phyloP scores from a whole-genome alignment of 1,140 invertebrate species.

The Apis laboriosa region DNA sequence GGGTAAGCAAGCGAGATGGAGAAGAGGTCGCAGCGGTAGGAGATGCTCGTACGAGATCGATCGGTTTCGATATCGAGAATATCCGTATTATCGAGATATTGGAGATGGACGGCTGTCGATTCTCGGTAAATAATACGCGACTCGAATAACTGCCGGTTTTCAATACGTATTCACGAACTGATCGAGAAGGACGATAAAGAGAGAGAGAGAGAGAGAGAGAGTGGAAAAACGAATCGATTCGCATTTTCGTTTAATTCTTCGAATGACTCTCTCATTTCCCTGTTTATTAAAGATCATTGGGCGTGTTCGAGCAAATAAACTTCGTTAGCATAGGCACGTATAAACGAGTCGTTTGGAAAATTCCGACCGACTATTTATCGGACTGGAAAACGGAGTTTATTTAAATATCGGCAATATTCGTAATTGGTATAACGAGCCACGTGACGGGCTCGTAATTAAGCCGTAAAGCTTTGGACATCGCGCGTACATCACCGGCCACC shows the following conservation, averaged over 20 bases:
- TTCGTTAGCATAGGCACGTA: not conserved
- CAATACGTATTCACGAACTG: too few relatives aligned
- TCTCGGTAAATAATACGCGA: not conserved
- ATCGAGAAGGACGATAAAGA: not conserved
- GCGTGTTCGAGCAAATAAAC: conserved; percentile 15
- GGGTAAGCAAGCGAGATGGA: too few relatives aligned
- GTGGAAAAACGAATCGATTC: not conserved
- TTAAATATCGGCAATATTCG: conserved; percentile 60
- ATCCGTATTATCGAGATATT: not conserved
- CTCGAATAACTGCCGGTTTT: not conserved
- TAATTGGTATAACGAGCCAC: conserved; percentile 62
- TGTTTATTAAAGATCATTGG: not conserved
- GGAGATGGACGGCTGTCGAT: not conserved
- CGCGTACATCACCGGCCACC: conserved; percentile 25
- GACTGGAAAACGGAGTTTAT: conserved; percentile 56
- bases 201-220: not conserved
- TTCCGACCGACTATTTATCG: conserved; percentile 28
- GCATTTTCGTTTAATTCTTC: not conserved
- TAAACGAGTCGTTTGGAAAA: not conserved
- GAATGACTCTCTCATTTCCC: not conserved
- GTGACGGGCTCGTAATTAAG: conserved; percentile 56
- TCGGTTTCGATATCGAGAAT: not conserved
- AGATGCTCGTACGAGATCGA: conserved; percentile 1
- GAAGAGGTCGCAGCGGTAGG: not conserved
- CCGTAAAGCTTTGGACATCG: conserved; percentile 27